Base-by-base conservation (phyloP, 2,797 vertebrate genomes). In the Paramormyrops hopkinsi region DNA sequence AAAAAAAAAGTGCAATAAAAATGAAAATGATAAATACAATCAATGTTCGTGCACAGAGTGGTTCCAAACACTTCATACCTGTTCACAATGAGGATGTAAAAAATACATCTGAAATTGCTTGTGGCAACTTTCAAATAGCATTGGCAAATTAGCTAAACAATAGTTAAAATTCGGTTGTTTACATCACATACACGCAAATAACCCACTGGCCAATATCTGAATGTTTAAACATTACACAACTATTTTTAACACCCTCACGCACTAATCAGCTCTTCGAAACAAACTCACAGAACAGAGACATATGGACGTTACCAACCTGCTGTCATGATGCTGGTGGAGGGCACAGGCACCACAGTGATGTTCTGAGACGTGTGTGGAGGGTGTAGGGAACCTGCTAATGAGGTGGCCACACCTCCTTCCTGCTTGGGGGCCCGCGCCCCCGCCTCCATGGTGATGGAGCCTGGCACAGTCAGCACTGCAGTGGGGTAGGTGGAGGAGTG, bases 251-350 rank as follows among this genome's bases (percentile, higher is more conserved):
- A 73, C 14, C 69, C 33, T 41, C 33, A 37, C 5, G 7, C 33
- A 41, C 5, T 7, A 19, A 41, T 76, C 29, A 17, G 69, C 69
- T 37, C 11, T 17, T 37, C 33, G 2, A 62, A 25, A 84, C n/a
- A 84, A 33, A 37, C 3, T 37, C 11, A 46, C 73, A 82, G 29
- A 50, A 51, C 44, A 29, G 4, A 56, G 53, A 51, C 51, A 50
- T 51, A 85, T 48, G 56, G 37, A 48, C 3, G 29, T 11, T 29
- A 90, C 94, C 93, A 91, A 99, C 98, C 98, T 93, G 98, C 97
- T 56, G 97, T 98, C 98, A 99, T 98, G 93, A 99, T 98, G 86
- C 98, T 97, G 8, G 98, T 97, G 90, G 98, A 98, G 9, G 98
- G 96, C 89, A 99, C 98, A 12, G 98, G 98, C 92, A 99, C 97